These are phyloP conservation scores for Zaprionus inermis DNA, from an alignment of 1,140 invertebrate genomes.

Conservation along the genomic window DNA sequence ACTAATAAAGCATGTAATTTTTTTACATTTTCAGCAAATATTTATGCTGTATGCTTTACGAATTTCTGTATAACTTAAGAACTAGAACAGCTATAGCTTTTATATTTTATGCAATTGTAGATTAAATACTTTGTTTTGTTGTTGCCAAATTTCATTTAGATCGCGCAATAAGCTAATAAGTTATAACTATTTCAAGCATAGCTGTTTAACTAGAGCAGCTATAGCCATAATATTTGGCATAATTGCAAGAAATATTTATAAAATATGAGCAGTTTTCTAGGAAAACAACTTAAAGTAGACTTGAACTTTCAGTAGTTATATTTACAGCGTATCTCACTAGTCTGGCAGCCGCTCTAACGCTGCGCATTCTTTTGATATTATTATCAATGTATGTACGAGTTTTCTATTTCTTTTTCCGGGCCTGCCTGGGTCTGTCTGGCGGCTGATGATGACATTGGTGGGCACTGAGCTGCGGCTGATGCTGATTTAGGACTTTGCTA, in stretches of 20 bases:
- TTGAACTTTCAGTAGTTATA: background rate
- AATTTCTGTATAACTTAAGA: background rate
- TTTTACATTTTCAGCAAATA: background rate
- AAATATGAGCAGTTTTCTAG: background rate
- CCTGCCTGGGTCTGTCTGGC: constrained; percentile 25
- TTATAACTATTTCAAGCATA: background rate
- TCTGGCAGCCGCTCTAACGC: background rate
- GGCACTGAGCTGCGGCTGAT: constrained; percentile 65
- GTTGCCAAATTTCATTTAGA: background rate
- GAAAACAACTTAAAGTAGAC: background rate
- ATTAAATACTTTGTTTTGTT: background rate
- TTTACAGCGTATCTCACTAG: constrained; percentile 9
- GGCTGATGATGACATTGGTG: constrained; percentile 78
- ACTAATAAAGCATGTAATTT: background rate
- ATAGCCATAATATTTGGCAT: background rate
- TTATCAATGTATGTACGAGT: constrained; percentile 52
- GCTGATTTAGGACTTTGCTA: constrained; percentile 37
- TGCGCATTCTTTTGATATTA: constrained; percentile 53
- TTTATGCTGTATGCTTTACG: background rate
- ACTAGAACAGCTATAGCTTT: background rate
- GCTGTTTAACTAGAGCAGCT: background rate
- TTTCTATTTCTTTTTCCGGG: constrained; percentile 19
- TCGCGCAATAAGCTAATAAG: background rate
- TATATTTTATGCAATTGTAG: background rate
- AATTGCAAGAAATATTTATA: no score